These are phyloP conservation scores for Acleris cristana DNA, from an alignment of 2,888 invertebrate genomes.

Conservation along the genomic window DNA sequence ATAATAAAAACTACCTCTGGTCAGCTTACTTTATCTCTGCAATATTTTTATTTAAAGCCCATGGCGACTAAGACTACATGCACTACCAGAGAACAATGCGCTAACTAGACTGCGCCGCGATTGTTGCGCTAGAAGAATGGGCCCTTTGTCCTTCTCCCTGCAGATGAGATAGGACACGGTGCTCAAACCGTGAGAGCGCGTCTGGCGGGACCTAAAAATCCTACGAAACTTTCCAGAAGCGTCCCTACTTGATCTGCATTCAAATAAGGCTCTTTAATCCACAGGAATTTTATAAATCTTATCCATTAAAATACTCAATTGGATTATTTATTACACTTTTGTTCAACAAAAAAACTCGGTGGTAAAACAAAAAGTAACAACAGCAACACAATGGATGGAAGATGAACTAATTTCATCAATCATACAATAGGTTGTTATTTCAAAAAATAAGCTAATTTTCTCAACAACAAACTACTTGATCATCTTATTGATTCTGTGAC, in stretches of 20 bases:
- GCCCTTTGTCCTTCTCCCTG: constrained; percentile 61
- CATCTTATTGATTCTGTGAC: too few species aligned
- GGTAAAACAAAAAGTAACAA: constrained; percentile 14
- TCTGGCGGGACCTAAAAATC: constrained; percentile 20
- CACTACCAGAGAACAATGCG: constrained; percentile 62
- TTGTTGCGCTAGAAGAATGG: constrained; percentile 66
- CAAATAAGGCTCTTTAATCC: not conserved
- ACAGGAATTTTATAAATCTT: too few species aligned
- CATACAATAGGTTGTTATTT: constrained; percentile 10
- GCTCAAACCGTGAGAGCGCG: constrained; percentile 45
- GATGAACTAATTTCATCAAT: constrained; percentile 44
- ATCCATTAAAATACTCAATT: too few species aligned
- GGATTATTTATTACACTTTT: not conserved
- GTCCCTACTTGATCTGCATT: not conserved
- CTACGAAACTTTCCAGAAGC: constrained; percentile 36
- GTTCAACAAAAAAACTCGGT: not conserved
- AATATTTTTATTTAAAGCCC: constrained; percentile 48
- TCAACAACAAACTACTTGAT: too few species aligned
- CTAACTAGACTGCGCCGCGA: constrained; percentile 65
- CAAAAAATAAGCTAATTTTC: too few species aligned
- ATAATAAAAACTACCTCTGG: not conserved
- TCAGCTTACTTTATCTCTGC: not conserved
- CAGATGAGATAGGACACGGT: constrained; percentile 57
- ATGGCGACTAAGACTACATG: constrained; percentile 49
- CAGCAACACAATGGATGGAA: constrained; percentile 41